These are phyloP conservation scores for Dipus sagitta DNA, from an alignment of 2,797 vertebrate genomes.

Conservation along the genomic window DNA sequence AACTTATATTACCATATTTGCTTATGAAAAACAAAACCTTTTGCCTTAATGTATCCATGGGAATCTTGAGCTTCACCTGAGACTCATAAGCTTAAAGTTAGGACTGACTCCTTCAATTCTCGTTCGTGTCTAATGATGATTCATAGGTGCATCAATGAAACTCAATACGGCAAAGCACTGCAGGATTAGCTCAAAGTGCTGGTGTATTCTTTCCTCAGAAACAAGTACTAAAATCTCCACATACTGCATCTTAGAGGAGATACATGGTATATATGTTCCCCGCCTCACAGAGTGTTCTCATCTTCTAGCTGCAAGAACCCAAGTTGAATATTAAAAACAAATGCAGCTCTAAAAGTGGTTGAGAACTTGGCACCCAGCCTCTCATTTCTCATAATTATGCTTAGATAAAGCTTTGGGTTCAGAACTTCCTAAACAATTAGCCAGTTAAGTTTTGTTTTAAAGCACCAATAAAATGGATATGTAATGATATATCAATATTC, in stretches of 20 bases:
- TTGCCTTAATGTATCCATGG: constrained; percentile 21
- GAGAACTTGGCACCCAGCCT: neutral
- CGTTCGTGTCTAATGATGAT: constrained; percentile 5
- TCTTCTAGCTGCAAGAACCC: neutral
- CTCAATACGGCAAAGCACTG: neutral
- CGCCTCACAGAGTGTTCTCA: neutral
- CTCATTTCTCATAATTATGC: neutral
- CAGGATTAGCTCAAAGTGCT: neutral
- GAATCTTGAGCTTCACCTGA: constrained; percentile 36
- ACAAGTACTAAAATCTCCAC: constrained; percentile 25
- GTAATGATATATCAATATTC: neutral
- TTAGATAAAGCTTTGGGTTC: neutral
- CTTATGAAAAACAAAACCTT: constrained; percentile 43
- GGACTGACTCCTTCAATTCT: neutral
- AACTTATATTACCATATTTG: constrained; percentile 2
- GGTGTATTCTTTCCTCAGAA: constrained; percentile 15
- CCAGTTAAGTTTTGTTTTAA: constrained; percentile 26
- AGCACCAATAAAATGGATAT: neutral
- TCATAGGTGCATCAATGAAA: neutral
- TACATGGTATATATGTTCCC: neutral
- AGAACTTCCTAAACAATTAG: neutral
- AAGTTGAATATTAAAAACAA: constrained; percentile 42
- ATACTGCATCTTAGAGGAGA: neutral
- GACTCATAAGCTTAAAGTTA: constrained; percentile 1
- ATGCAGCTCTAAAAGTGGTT: neutral